Evolutionary conservation across 2,797 vertebrate genomes (phyloP).

Genomic region (Macrochelys suwanniensis): DNA sequence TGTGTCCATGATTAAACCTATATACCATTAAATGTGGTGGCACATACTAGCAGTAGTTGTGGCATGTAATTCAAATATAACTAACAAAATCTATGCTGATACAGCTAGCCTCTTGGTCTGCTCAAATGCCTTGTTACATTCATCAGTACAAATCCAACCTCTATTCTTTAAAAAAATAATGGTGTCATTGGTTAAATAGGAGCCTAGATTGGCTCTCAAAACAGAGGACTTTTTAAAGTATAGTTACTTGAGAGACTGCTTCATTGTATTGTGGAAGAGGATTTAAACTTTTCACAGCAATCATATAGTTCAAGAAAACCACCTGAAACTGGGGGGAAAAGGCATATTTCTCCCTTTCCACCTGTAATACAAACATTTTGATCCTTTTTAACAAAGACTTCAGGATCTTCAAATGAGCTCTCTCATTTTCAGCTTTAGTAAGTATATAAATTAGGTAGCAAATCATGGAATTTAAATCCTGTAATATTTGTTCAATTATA

Average conservation of each 20-base stretch:
- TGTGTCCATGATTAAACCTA: constrained; percentile 48
- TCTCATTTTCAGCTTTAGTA: background rate
- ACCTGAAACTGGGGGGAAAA: background rate
- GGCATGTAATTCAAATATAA: constrained; percentile 36
- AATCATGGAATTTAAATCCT: background rate
- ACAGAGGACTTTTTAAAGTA: background rate
- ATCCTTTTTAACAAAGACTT: background rate
- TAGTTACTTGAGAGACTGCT: accelerated
- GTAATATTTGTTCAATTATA: background rate
- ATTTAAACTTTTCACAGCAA: background rate
- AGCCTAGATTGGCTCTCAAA: background rate
- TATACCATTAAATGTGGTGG: constrained; percentile 39
- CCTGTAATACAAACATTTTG: background rate
- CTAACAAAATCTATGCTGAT: constrained; percentile 21
- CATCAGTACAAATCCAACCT: background rate
- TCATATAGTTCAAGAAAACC: background rate
- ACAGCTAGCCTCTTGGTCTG: background rate
- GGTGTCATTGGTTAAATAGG: background rate
- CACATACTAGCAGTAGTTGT: constrained; percentile 48
- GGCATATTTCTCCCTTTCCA: accelerated
- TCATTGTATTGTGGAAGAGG: background rate
- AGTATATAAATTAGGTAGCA: background rate
- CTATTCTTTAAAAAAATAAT: background rate
- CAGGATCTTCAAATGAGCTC: background rate
- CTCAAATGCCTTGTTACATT: background rate